Percentiles rank a stretch among this genome's conserved stretches.
phyloP scores from a whole-genome alignment of 2,888 invertebrate species.

The Pyrrhia umbra region DNA sequence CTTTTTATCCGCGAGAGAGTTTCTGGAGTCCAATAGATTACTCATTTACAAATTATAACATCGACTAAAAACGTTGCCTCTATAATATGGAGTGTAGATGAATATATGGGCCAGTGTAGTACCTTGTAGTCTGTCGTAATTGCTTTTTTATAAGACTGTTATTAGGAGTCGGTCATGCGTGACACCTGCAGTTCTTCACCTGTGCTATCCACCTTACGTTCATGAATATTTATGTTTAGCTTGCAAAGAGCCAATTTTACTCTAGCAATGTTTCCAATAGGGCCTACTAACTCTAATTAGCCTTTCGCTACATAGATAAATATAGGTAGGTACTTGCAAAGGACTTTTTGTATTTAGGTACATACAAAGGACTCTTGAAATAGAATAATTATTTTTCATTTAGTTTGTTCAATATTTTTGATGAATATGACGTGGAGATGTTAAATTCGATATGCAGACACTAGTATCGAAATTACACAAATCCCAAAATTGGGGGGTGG shows the following conservation, averaged over 20 bases:
- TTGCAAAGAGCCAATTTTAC: background rate
- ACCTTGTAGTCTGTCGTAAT: background rate
- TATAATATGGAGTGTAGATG: too few relatives aligned
- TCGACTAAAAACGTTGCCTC: too few relatives aligned
- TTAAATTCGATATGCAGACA: slow-evolving; percentile 23
- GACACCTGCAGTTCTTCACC: slow-evolving; percentile 33
- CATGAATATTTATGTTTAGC: slow-evolving; percentile 5
- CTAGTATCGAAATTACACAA: slow-evolving; percentile 35
- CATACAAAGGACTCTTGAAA: background rate
- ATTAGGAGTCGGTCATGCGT: slow-evolving; percentile 12
- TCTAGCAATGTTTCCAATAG: background rate
- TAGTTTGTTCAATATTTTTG: too few relatives aligned
- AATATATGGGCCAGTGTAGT: background rate
- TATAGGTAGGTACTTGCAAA: background rate
- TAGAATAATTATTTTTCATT: too few relatives aligned
- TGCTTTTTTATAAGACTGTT: slow-evolving; percentile 10
- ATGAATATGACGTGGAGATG: too few relatives aligned
- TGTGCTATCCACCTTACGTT: slow-evolving; percentile 20
- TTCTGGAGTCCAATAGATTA: too few relatives aligned
- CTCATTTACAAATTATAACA: too few relatives aligned
- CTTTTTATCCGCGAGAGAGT: too few relatives aligned
- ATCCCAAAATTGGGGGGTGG: slow-evolving; percentile 52
- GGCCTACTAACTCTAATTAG: background rate
- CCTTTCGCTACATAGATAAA: background rate
- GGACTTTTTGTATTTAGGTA: background rate